Evolutionary conservation across 2,113 vertebrate genomes (phyloP).

Genomic region (Chunga burmeisteri): DNA sequence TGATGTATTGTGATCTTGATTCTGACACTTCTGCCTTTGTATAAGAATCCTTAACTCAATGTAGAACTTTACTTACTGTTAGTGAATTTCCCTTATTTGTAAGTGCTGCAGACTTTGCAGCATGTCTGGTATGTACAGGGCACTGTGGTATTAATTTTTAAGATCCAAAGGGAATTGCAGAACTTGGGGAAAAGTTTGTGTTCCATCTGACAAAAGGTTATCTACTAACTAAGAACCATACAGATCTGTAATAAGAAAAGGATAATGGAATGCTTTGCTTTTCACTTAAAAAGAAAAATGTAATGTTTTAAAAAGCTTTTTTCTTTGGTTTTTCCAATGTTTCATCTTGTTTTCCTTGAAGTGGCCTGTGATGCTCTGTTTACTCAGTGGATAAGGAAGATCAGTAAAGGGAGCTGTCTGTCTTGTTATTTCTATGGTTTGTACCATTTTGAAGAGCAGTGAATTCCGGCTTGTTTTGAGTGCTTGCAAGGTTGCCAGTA

Average conservation of each 20-base stretch:
- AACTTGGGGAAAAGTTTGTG: neutral
- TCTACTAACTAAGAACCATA: neutral
- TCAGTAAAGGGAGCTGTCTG: neutral
- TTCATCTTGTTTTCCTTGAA: neutral
- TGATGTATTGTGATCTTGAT: neutral
- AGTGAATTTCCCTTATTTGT: neutral
- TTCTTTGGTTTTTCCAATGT: accelerated
- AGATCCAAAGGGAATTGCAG: neutral
- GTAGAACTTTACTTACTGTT: neutral
- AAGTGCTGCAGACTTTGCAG: neutral
- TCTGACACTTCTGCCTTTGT: neutral
- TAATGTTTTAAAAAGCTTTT: neutral
- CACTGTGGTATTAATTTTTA: neutral
- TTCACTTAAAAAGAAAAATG: neutral
- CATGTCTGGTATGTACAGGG: neutral
- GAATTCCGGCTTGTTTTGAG: neutral
- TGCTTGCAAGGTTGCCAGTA: neutral
- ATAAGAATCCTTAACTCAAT: neutral
- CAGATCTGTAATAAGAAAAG: neutral
- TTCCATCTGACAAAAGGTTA: neutral
- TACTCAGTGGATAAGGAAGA: neutral
- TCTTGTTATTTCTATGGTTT: neutral
- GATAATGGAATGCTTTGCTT: neutral
- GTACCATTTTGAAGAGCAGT: neutral
- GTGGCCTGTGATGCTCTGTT: neutral